Evolutionary conservation across 2,888 invertebrate species (phyloP), one percentile per base, ranked within the genome.

Genomic region (Prosopocoilus inquinatus): DNA sequence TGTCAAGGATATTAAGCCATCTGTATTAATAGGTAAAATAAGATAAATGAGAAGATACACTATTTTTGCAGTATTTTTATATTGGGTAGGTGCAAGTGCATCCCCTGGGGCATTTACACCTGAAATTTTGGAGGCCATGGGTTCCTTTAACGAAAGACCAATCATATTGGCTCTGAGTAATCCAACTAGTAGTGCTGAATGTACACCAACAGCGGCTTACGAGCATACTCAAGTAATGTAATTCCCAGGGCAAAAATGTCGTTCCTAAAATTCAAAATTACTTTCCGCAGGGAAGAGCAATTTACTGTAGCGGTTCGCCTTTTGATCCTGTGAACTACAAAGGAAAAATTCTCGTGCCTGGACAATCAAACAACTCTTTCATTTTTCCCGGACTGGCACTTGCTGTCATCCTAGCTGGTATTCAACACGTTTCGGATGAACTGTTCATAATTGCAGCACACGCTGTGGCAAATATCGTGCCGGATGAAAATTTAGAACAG

Each of bases 111-210:
- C 95, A 9, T 99, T 99, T 79, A 96, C 92, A 0, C 78, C 86
- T 12, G 87, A 88, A 64, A 91, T 99, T 68, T 81, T 99, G 51
- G 81, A 84, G 67, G 84, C 85, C 71, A 96, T 99, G 97, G 94
- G 84, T 9, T 81, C 81, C 48, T 82, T 86, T 72, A 94, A 95
- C 78, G 84, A 88, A 15, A 81, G 83, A 51, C 99, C 99, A 1
- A 88, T 99, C 59, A 93, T 99, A 67, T 99, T 99, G 78, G 98
- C 99, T 8, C 84, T 99, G 44, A 97, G 96, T 74, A 99, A 99
- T 82, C 99, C 99, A 52, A 99, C 99, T 50, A 87, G 87, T 77
- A 96, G 96, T 80, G 96, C 99, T 0, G 99, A 99, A 79, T 99
- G 98, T 75, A 98, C 99, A n/a, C 98, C 99, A 11, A 94, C 95